These are phyloP conservation scores for Megaceryle maxima DNA, from an alignment of 2,113 vertebrate genomes.

Conservation along the genomic window DNA sequence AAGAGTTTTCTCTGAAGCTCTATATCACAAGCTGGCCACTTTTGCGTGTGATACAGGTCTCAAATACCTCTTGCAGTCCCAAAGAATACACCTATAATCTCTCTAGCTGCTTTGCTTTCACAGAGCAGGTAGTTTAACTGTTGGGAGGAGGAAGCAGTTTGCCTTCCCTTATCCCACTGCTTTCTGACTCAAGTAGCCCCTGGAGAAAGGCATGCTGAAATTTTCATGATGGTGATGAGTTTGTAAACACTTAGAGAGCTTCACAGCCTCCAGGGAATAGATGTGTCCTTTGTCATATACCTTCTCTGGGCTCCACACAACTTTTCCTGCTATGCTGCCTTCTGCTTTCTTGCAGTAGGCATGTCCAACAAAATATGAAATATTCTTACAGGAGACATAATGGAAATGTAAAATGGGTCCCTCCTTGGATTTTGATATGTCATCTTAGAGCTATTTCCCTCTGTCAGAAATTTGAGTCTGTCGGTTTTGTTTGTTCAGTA, in stretches of 20 bases:
- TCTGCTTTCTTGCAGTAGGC: background rate
- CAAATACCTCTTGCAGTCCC: background rate
- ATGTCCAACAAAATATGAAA: background rate
- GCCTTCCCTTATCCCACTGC: background rate
- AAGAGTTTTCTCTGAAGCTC: background rate
- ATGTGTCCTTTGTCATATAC: background rate
- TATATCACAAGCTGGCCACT: background rate
- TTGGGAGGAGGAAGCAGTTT: background rate
- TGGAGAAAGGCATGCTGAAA: background rate
- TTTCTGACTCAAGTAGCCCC: background rate
- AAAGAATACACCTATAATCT: background rate
- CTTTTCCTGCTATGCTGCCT: background rate
- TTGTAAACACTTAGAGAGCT: background rate
- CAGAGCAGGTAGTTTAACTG: background rate
- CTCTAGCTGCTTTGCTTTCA: background rate
- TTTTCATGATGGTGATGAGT: background rate
- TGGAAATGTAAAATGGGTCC: background rate
- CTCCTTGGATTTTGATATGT: background rate
- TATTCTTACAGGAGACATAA: background rate
- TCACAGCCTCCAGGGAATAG: background rate
- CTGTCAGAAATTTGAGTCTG: background rate
- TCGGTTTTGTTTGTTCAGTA: background rate
- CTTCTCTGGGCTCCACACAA: background rate
- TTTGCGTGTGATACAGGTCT: accelerated
- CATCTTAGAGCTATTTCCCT: background rate